Evolutionary conservation across 2,113 vertebrate genomes (phyloP).

Genomic region (Coreoperca whiteheadi): DNA sequence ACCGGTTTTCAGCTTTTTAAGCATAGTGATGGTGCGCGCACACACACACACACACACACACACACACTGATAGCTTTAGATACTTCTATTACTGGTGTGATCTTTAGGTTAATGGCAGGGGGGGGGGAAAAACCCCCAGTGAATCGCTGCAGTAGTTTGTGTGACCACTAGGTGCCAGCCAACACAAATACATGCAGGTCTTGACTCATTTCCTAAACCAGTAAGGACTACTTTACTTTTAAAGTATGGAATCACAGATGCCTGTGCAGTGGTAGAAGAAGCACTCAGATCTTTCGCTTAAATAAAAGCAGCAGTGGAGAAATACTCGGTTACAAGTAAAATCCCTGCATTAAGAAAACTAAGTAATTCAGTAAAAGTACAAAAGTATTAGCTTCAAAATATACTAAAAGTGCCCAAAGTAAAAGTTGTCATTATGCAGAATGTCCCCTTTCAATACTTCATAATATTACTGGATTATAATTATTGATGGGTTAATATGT

Average conservation of each 20-base stretch:
- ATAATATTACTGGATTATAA: no score
- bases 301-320: background rate
- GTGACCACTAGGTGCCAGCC: conserved; percentile 43
- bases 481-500: no score
- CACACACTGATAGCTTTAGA: background rate
- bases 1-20: no score
- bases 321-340: no score
- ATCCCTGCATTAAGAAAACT: no score
- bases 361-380: background rate
- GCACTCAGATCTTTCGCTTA: no score
- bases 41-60: background rate
- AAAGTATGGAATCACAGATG: background rate
- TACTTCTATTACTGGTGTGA: background rate
- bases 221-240: background rate
- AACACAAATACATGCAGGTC: conserved; percentile 3
- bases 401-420: background rate
- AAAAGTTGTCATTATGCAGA: no score
- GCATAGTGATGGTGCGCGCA: background rate
- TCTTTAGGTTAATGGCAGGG: background rate
- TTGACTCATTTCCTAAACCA: background rate
- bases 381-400: background rate
- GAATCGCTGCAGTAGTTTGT: background rate
- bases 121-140: background rate
- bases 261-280: background rate
- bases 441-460: no score